Evolutionary conservation across 2,797 vertebrate species (phyloP), one percentile per base, ranked within the genome.

Genomic region (Spinibarbus caldwelli): DNA sequence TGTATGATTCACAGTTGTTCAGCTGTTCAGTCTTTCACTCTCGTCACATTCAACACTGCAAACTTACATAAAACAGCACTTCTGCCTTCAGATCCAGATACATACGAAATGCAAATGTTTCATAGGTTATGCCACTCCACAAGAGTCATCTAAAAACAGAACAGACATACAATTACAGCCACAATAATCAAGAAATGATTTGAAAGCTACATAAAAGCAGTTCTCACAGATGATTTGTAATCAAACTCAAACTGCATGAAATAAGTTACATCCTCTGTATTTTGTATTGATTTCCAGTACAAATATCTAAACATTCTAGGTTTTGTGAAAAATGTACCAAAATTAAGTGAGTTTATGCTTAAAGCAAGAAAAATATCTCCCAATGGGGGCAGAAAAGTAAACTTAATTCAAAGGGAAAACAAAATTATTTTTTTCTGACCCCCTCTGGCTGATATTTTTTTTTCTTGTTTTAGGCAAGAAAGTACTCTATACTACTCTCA

Each of bases 21-120:
- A 71, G 38, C 38, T 70, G 36, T 43, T 70, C 68, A 43, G 68
- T 70, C 68, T 70, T 70, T 77, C 52, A 71, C 38, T 71, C 38
- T 17, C 38, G 14, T 71, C 68, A 21, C 47, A 76, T 54, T 34
- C 11, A 34, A 49, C 19, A 4, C 49, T n/a, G 11, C 19, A 47
- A 47, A 49, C 47, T 34, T 3, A 3, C 31, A 34, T 34, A 34
- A 34, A 34, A 34, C 31, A 34, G 2, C 31, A 34, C 31, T 49
- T 34, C 72, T 23, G 29, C 45, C 45, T 23, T 34, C 15, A 29
- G 26, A 75, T 75, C 21, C 47, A 52, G 45, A 31, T 34, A 14
- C 45, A 34, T 52, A 7, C 10, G 4, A 23, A 52, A 75, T 8
- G 29, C 47, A 23, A 15, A 23, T 0, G 49, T 23, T 23, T 12